These are phyloP conservation scores for Hemibagrus wyckioides DNA, from an alignment of 2,113 vertebrate species.

Conservation along the genomic window DNA sequence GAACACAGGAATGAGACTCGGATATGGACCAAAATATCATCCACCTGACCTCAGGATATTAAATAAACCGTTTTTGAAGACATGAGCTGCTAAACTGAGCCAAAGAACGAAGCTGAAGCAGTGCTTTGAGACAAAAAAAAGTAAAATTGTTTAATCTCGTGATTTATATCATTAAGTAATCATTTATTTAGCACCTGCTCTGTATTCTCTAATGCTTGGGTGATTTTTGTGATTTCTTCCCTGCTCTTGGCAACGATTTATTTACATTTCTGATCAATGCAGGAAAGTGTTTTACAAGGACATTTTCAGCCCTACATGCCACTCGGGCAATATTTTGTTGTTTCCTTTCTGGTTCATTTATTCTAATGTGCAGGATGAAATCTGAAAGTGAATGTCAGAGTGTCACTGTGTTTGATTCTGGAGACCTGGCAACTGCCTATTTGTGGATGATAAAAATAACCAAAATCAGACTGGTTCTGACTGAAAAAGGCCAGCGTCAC, in stretches of 20 bases:
- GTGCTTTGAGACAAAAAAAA: no score
- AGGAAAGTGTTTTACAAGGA: neutral
- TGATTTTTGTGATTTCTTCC: neutral
- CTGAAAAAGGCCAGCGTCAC: neutral
- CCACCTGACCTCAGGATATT: neutral
- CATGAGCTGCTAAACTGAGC: neutral
- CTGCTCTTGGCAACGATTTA: no score
- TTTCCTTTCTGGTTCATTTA: neutral
- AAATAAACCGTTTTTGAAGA: neutral
- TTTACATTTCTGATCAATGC: neutral
- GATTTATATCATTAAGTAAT: no score
- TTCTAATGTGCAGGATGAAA: neutral
- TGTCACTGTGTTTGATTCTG: neutral
- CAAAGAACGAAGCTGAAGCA: neutral
- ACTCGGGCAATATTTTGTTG: neutral
- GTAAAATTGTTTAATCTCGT: no score
- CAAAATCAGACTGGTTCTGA: neutral
- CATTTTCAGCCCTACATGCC: neutral
- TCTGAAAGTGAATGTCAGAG: neutral
- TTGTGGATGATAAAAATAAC: neutral
- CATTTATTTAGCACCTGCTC: neutral
- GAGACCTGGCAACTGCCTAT: neutral
- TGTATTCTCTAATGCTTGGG: neutral
- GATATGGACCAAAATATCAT: neutral
- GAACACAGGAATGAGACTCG: neutral